Evolutionary conservation across 2,797 vertebrate species (phyloP), one percentile per base, ranked within the genome.

Genomic region (Dallia pectoralis): DNA sequence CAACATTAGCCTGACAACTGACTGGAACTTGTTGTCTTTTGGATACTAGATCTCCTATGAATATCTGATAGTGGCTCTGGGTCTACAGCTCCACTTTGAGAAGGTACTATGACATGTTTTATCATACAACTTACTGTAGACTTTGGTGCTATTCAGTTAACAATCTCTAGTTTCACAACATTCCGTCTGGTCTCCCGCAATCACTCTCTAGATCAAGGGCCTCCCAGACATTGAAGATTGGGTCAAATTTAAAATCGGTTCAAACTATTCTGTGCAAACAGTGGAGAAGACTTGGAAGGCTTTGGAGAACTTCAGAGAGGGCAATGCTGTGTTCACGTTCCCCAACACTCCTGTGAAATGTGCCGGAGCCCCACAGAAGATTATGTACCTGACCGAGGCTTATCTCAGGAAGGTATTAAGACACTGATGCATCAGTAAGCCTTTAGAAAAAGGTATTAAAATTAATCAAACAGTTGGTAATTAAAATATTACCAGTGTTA

Each of bases 211-310:
- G 98, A 95, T 99, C 70, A 99, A 96, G 92, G 98, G 98, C 56
- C 91, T 99, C 36, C 96, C 97, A 29, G 97, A 99, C 73, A 97
- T 99, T 90, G 86, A 90, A 49, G 81, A 95, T 81, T 95, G 53
- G 53, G 53, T 59, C 3, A 25, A 59, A 25, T 59, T 96, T 77
- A 95, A 95, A 83, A 96, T 98, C 75, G 98, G 98, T 15, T 99
- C 98, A 63, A 99, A 99, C 90, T 99, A 99, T 79, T 98, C 97
- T 0, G 68, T 91, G 27, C 65, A 90, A 81, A 98, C 95, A 0
- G 98, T 99, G 71, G 95, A 96, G 80, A 99, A 99, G 91, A 99
- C 98, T 0, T 99, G 97, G 97, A 93, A 87, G 74, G 96, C 97
- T n/a, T 82, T 99, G 78, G 94, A 95, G 78, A 87, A 95, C 84